Conservation (phyloP, 2,113 vertebrate species). For the Recurvirostra avosetta region DNA sequence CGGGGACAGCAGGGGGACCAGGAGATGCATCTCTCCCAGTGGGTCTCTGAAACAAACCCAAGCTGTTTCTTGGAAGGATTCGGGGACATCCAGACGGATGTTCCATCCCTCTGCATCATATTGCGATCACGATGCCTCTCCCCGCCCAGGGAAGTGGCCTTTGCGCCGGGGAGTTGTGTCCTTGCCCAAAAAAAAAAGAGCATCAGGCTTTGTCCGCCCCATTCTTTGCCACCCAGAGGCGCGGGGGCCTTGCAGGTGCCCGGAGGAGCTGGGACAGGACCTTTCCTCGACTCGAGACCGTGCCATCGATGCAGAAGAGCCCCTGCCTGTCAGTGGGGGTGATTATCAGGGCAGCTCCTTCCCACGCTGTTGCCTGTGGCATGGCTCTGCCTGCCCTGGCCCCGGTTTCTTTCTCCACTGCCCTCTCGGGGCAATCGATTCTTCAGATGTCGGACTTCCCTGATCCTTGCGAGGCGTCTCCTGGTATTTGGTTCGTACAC, state of each 20-base stretch:
- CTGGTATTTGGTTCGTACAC: background rate
- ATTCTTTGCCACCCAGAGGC: background rate
- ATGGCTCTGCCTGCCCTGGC: background rate
- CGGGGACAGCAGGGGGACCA: background rate
- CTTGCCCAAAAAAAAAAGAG: background rate
- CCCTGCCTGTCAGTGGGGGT: background rate
- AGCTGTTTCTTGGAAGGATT: background rate
- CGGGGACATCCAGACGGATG: background rate
- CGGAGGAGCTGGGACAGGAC: background rate
- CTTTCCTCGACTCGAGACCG: background rate
- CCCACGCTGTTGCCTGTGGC: accelerated
- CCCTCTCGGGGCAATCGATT: background rate
- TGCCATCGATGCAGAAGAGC: accelerated
- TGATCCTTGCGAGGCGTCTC: background rate
- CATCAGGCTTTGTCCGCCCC: background rate
- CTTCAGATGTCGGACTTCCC: background rate
- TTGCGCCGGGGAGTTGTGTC: background rate
- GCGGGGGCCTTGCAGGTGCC: background rate
- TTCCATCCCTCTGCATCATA: background rate
- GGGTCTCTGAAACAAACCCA: background rate
- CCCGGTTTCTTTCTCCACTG: accelerated
- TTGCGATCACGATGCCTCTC: accelerated
- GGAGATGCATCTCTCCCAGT: background rate
- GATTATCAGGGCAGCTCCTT: background rate
- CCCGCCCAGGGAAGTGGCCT: background rate